Base-by-base conservation (phyloP, 2,113 vertebrate species). In the Odocoileus virginianus region DNA sequence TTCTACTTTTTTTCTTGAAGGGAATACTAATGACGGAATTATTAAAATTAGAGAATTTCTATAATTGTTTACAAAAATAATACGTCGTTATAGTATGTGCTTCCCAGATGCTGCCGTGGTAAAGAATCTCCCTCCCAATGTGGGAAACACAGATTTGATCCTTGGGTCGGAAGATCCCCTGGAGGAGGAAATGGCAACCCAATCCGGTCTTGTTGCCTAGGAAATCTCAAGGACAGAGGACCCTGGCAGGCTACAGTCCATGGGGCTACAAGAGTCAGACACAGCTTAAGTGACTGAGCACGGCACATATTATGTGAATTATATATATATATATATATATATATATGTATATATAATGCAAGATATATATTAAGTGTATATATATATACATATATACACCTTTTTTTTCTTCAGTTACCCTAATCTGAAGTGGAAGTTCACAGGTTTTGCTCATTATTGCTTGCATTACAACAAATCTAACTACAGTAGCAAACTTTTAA, bases 391-490 rank as follows among this genome's bases (percentile, higher is more conserved):
- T 16, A 57, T 23, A 57, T 23, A 57, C 9, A 52, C 14, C 14
- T 17, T 1, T 47, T 45, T 79, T 79, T 40, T 14, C 55, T 81
- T 54, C 50, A 89, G 19, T 83, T 57, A 57, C 67, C 12, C 17
- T 85, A 58, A 58, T n/a, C 11, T 54, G 25, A 78, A 61, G 36
- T 74, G 3, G 11, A 82, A 30, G 1, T 14, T 4, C 9, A 12
- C 4, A 94, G 9, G 7, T 2, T 52, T 83, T 43, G 7, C 2
- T 74, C 21, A 89, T 17, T 25, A 14, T 13, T 58, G 9, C 78
- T 52, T 97, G 28, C 74, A 36, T 36, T 21, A 83, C 8, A 92
- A 94, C 87, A 89, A 71, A 30, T 64, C 89, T 89, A n/a, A 92
- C 74, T 33, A 17, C 3, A 71, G 55, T 85, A 71, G 21, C 0